Evolutionary conservation across 1,140 invertebrate genomes (phyloP).

Genomic region (Macrotrachela quadricornifera): DNA sequence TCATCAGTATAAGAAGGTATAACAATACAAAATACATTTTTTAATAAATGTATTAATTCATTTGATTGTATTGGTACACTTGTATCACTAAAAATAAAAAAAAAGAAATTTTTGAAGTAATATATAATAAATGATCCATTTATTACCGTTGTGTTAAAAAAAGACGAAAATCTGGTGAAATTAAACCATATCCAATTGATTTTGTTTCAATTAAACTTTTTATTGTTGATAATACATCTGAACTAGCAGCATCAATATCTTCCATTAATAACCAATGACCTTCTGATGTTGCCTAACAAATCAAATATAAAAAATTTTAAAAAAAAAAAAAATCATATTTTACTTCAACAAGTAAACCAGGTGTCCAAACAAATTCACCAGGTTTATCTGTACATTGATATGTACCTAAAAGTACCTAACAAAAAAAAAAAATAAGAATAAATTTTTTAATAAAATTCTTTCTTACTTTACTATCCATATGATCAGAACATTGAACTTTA

Average conservation of each 20-base stretch:
- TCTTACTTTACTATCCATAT: slow-evolving; percentile 68
- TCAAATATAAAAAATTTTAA: slow-evolving; percentile 13
- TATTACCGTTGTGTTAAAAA: not conserved
- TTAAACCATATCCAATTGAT: slow-evolving; percentile 4
- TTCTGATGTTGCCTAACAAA: slow-evolving; percentile 50
- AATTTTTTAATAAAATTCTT: not conserved
- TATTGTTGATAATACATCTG: slow-evolving; percentile 71
- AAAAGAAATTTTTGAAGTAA: no score
- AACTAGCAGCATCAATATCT: slow-evolving; percentile 74
- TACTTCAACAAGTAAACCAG: slow-evolving; percentile 38
- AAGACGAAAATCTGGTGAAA: not conserved
- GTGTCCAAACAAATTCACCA: slow-evolving; percentile 86
- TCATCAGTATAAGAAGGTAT: no score
- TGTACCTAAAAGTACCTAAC: slow-evolving; percentile 59
- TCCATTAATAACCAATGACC: slow-evolving; percentile 82
- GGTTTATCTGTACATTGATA: slow-evolving; percentile 86
- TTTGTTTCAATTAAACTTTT: slow-evolving; percentile 57
- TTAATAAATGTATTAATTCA: no score
- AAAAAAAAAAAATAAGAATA: not conserved
- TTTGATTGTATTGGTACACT: no score
- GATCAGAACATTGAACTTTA: slow-evolving; percentile 80
- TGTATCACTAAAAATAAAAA: no score
- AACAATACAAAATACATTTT: no score
- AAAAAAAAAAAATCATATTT: slow-evolving; percentile 7
- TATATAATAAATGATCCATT: no score